A percentile compares a stretch with the other conserved stretches of the same genome.
These are phyloP conservation scores for Apotomis capreana DNA, from an alignment of 2,888 invertebrate genomes.

Conservation along the genomic window DNA sequence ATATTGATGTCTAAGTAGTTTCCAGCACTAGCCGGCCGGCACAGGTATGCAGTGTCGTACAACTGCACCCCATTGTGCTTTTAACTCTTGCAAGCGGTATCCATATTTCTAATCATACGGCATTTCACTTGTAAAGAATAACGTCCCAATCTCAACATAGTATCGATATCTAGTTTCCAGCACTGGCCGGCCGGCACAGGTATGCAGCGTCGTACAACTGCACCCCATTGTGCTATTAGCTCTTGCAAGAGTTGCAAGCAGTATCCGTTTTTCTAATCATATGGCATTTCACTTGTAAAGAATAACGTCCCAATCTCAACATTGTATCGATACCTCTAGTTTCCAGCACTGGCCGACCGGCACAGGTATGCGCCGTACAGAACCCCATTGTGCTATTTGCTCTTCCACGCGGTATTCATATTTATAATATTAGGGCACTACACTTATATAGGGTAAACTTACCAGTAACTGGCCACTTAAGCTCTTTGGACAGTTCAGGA, in stretches of 20 bases:
- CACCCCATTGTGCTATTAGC: conserved; percentile 60
- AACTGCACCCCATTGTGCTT: conserved; percentile 65
- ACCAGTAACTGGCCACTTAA: no score
- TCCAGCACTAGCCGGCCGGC: conserved; percentile 62
- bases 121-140: conserved; percentile 8
- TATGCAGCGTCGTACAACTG: conserved; percentile 74
- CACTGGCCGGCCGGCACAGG: conserved; percentile 68
- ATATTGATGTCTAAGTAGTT: conserved; percentile 57
- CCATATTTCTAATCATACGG: conserved; percentile 44
- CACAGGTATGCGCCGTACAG: conserved; percentile 75
- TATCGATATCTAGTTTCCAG: conserved; percentile 60
- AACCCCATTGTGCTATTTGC: conserved; percentile 60
- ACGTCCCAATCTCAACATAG: neutral
- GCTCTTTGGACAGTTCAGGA: no score
- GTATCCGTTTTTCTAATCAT: conserved; percentile 48
- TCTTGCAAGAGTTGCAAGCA: conserved; percentile 51
- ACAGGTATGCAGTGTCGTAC: conserved; percentile 77
- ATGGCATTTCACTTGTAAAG: conserved; percentile 8
- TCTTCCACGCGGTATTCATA: conserved; percentile 61
- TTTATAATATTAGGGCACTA: conserved; percentile 25
- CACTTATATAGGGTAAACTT: no score
- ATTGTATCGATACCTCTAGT: conserved; percentile 56
- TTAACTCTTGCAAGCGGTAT: conserved; percentile 60
- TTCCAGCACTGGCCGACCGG: conserved; percentile 55
- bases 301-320: no score